A percentile compares a stretch with the other conserved stretches of the same genome.
Evolutionary conservation across 1,140 invertebrate genomes (phyloP).

Genomic region (Anoplophora glabripennis): DNA sequence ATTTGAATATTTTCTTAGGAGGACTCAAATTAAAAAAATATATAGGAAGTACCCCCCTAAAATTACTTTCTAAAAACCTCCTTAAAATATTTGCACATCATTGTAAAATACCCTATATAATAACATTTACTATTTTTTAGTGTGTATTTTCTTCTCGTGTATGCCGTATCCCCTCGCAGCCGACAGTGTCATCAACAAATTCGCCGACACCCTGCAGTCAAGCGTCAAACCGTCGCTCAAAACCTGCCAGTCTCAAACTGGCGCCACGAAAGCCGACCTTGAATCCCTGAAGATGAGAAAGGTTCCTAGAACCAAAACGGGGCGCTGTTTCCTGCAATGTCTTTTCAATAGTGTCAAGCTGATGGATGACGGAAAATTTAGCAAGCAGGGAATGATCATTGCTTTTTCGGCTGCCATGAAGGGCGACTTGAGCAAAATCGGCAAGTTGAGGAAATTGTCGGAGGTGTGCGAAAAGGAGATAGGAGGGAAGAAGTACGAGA

Average conservation of each 20-base stretch:
- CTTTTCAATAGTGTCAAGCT: conserved; percentile 30
- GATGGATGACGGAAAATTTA: conserved; percentile 37
- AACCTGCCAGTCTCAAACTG: conserved; percentile 8
- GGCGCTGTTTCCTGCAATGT: conserved; percentile 40
- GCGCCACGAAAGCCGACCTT: conserved; percentile 35
- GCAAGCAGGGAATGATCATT: conserved; percentile 29
- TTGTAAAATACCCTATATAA: too few relatives aligned
- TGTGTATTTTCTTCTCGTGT: too few relatives aligned
- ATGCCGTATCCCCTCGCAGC: too few relatives aligned
- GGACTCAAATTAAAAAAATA: too few relatives aligned
- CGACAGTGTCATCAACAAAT: too few relatives aligned
- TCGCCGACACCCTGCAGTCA: too few relatives aligned
- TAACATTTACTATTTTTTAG: too few relatives aligned
- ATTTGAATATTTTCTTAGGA: too few relatives aligned
- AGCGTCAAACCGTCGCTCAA: neutral
- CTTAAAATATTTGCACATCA: too few relatives aligned
- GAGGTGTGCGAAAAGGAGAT: conserved; percentile 36
- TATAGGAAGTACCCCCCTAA: too few relatives aligned
- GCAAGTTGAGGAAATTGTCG: conserved; percentile 29
- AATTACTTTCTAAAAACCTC: too few relatives aligned
- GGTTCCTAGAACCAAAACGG: conserved; percentile 34
- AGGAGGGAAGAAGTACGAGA: conserved; percentile 10
- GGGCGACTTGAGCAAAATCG: conserved; percentile 22
- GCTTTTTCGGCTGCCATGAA: conserved; percentile 27
- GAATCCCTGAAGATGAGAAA: conserved; percentile 22